Percentiles rank a stretch among this genome's conserved stretches.
phyloP scores from a whole-genome alignment of 2,113 vertebrate species.

The Sprattus sprattus region DNA sequence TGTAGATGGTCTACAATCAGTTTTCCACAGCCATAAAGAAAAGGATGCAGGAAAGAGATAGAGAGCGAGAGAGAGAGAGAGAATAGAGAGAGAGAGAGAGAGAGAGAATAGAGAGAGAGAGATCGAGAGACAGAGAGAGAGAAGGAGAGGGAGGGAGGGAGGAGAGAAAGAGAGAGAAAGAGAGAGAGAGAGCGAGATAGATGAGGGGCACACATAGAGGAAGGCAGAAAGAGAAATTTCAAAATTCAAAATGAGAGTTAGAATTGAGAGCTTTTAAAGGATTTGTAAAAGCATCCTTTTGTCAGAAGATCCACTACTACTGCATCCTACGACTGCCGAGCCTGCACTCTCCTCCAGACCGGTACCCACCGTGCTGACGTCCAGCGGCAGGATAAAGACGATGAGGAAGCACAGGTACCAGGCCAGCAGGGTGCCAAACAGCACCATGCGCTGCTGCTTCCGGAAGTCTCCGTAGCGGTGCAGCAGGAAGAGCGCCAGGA shows the following conservation, averaged over 20 bases:
- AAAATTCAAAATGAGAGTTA: background rate
- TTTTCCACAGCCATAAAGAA: background rate
- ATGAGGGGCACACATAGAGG: background rate
- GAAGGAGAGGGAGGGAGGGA: too few relatives aligned
- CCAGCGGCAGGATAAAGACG: slow-evolving; percentile 92
- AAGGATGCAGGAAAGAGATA: background rate
- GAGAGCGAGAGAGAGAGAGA: background rate
- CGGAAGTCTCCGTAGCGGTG: slow-evolving; percentile 95
- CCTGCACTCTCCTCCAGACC: background rate
- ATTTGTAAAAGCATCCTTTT: background rate
- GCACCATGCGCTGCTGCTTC: slow-evolving; percentile 93
- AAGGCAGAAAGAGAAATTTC: background rate
- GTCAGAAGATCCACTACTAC: background rate
- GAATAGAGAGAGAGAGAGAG: background rate
- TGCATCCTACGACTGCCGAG: background rate
- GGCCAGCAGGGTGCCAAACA: slow-evolving; percentile 89
- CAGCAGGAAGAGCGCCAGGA: slow-evolving; percentile 91
- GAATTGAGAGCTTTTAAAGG: background rate
- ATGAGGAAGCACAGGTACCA: slow-evolving; percentile 99
- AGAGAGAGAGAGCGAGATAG: background rate
- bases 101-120: too few relatives aligned
- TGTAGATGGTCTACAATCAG: slow-evolving; percentile 71
- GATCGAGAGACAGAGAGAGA: background rate
- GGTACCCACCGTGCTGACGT: slow-evolving; percentile 91
- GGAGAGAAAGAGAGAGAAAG: background rate